Evolutionary conservation across 2,888 invertebrate species (phyloP).

Genomic region (Fabriciana adippe): DNA sequence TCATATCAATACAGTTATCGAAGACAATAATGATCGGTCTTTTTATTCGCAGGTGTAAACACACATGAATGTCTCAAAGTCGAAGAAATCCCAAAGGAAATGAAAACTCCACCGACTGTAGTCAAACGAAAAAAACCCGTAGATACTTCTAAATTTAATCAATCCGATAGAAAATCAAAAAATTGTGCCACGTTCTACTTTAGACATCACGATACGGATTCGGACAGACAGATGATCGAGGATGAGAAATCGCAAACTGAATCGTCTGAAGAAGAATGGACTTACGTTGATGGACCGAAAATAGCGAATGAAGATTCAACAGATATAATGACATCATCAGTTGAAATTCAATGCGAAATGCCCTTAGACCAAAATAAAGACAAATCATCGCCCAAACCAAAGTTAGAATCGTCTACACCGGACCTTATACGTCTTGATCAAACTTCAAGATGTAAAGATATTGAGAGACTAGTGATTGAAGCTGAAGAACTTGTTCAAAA

Average conservation of each 20-base stretch:
- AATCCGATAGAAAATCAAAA: slow-evolving; percentile 89
- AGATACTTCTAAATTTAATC: slow-evolving; percentile 84
- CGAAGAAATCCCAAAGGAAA: slow-evolving; percentile 52
- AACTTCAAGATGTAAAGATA: slow-evolving; percentile 82
- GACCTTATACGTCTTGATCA: slow-evolving; percentile 76
- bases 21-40: slow-evolving; percentile 40
- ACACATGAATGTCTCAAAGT: slow-evolving; percentile 51
- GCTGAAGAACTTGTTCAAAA: slow-evolving; percentile 90
- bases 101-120: slow-evolving; percentile 72
- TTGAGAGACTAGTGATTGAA: slow-evolving; percentile 89
- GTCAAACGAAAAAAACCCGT: slow-evolving; percentile 79
- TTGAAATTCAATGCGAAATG: slow-evolving; percentile 75
- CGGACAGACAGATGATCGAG: slow-evolving; percentile 85
- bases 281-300: slow-evolving; percentile 81
- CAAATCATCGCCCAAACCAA: slow-evolving; percentile 59
- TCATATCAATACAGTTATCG: slow-evolving; percentile 42
- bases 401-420: slow-evolving; percentile 69
- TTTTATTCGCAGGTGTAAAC: slow-evolving; percentile 60
- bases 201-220: slow-evolving; percentile 93
- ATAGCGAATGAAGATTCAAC: slow-evolving; percentile 74
- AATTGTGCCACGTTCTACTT: slow-evolving; percentile 93
- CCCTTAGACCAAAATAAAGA: slow-evolving; percentile 65
- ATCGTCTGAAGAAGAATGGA: slow-evolving; percentile 84
- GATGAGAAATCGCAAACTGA: slow-evolving; percentile 75
- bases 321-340: slow-evolving; percentile 78